phyloP scores from a whole-genome alignment of 2,113 vertebrate genomes.

The Spheniscus mendiculus region DNA sequence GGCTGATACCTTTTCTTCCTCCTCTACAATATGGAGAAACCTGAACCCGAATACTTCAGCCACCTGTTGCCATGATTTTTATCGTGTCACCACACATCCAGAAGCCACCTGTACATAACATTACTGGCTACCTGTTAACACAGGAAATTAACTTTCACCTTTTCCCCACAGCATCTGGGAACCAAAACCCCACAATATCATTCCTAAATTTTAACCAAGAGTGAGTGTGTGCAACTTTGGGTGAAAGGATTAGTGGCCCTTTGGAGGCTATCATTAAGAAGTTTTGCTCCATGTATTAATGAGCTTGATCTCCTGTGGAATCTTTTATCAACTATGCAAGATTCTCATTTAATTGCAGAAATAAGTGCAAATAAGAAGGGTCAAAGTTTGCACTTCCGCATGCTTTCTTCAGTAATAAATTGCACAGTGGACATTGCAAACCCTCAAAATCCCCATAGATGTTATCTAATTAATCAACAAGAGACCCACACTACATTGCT shows the following conservation, averaged over 20 bases:
- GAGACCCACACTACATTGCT: neutral
- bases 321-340: neutral
- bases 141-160: neutral
- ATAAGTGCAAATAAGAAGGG: neutral
- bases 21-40: neutral
- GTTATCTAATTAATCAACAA: neutral
- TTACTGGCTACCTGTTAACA: neutral
- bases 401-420: neutral
- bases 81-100: neutral
- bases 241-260: neutral
- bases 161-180: too few species aligned
- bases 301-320: neutral
- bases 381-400: neutral
- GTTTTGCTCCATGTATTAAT: neutral
- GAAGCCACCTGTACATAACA: neutral
- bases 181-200: rapidly evolving
- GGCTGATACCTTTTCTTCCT: neutral
- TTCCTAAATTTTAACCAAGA: neutral
- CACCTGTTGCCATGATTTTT: neutral
- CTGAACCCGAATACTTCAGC: neutral
- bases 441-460: neutral
- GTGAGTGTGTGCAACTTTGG: rapidly evolving
- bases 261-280: rapidly evolving
- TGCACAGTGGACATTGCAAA: neutral
- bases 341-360: neutral